Base-by-base conservation (phyloP, 2,113 vertebrate species). In the Datnioides undecimradiatus region DNA sequence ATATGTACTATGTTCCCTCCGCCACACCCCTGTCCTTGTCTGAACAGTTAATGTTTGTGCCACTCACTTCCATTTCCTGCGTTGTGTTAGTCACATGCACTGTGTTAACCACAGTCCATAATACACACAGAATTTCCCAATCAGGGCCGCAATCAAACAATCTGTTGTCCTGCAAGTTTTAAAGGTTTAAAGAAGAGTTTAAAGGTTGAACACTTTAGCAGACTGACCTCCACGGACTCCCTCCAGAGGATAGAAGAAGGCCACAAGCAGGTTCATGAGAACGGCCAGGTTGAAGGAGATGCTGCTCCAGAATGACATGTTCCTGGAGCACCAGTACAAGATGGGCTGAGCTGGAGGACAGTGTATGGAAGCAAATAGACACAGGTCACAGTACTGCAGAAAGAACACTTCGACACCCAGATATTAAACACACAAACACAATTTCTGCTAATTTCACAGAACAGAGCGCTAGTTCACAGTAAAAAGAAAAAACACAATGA, bases 241-340 rank as follows among this genome's bases (percentile, higher is more conserved):
- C 88, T 97, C 96, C 83, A 99, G 96, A 0, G 98, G 98, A 84
- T 99, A 99, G 94, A 99, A 99, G 92, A 99, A 99, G 1, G 97
- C 98, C 83, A 99, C 98, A 0, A 99, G 95, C 85, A 99, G 94
- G 89, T 99, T 99, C 97, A 99, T 99, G 63, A 99, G 97, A 46
- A 99, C 98, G 2, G 98, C 97, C 92, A 99, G 94, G 94, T 99
- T 99, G 74, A 99, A 99, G 41, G 98, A 99, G 76, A 99, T 98
- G 88, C 96, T 99, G 94, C 98, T 98, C 98, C 98, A 99, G 93
- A 99, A 97, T 13, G 98, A 98, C 97, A 99, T 99, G 95, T 99
- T 99, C 73, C 98, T 95, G 82, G 98, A 98, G 73, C 98, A 99
- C 98, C 98, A 99, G 91, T 99, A 99, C 0, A 99, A 93, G 66